These are phyloP conservation scores for Riparia riparia DNA, from an alignment of 2,113 vertebrate species.

Conservation along the genomic window DNA sequence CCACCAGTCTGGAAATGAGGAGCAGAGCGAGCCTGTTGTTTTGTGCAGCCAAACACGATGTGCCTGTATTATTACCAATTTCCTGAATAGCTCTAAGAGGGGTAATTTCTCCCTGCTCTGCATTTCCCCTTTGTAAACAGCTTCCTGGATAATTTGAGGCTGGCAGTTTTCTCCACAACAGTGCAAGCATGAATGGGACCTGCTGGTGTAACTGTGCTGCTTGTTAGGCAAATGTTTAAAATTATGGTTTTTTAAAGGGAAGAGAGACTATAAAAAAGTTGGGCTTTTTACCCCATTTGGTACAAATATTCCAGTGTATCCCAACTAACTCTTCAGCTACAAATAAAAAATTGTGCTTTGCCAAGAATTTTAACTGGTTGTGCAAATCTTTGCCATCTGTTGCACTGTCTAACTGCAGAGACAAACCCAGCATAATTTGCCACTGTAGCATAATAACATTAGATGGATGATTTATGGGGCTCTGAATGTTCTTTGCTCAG, in stretches of 20 bases:
- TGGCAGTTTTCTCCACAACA: neutral
- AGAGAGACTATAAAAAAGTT: neutral
- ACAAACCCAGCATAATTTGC: constrained; percentile 54
- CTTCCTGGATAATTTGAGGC: neutral
- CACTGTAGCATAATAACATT: constrained; percentile 57
- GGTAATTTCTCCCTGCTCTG: neutral
- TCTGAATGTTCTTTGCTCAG: constrained; percentile 33
- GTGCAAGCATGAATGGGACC: neutral
- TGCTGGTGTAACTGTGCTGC: neutral
- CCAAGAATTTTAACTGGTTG: constrained; percentile 62
- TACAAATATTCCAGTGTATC: constrained; percentile 13
- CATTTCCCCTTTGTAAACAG: neutral
- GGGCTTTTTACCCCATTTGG: neutral
- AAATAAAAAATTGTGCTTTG: constrained; percentile 61
- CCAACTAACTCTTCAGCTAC: constrained; percentile 12
- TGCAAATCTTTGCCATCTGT: constrained; percentile 74
- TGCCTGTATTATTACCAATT: neutral
- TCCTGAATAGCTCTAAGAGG: neutral
- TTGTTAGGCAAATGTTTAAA: neutral
- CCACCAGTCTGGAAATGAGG: neutral
- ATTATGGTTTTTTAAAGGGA: neutral
- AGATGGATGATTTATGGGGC: constrained; percentile 59
- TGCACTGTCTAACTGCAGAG: constrained; percentile 61
- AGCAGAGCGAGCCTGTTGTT: neutral
- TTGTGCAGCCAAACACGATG: accelerated